These are phyloP conservation scores for Eriosoma lanigerum DNA, from an alignment of 1,140 invertebrate species.

Conservation along the genomic window DNA sequence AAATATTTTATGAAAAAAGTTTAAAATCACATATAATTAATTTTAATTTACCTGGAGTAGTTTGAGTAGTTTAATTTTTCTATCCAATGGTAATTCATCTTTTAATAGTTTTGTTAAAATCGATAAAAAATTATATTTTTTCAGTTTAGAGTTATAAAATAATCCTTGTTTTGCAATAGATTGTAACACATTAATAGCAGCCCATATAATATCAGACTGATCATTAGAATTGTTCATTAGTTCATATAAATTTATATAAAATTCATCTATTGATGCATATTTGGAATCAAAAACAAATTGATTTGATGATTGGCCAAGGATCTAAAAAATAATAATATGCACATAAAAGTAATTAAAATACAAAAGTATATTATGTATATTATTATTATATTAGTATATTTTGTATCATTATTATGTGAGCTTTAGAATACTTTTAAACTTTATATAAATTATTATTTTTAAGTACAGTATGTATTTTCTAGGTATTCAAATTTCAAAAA, in stretches of 20 bases:
- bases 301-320: slow-evolving; percentile 33
- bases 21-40: background rate
- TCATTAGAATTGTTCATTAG: slow-evolving; percentile 10
- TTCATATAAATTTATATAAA: slow-evolving; percentile 42
- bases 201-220: slow-evolving; percentile 36
- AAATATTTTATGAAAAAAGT: background rate
- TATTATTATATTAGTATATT: too few relatives aligned
- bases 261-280: background rate
- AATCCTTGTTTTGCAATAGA: slow-evolving; percentile 9
- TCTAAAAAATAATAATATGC: background rate
- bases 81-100: slow-evolving; percentile 20
- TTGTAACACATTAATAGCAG: slow-evolving; percentile 38
- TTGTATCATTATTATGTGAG: background rate
- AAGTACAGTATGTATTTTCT: background rate
- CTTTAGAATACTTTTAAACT: background rate
- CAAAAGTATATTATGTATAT: too few relatives aligned
- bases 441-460: background rate
- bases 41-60: slow-evolving; percentile 38
- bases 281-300: background rate
- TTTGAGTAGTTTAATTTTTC: slow-evolving; percentile 44
- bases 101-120: slow-evolving; percentile 31
- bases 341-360: background rate
- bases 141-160: background rate
- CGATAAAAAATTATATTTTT: slow-evolving; percentile 6
- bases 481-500: background rate